Percentiles rank a stretch among this genome's conserved stretches.
Conservation (phyloP, 1,140 invertebrate species). For the Orchestia grillus region DNA sequence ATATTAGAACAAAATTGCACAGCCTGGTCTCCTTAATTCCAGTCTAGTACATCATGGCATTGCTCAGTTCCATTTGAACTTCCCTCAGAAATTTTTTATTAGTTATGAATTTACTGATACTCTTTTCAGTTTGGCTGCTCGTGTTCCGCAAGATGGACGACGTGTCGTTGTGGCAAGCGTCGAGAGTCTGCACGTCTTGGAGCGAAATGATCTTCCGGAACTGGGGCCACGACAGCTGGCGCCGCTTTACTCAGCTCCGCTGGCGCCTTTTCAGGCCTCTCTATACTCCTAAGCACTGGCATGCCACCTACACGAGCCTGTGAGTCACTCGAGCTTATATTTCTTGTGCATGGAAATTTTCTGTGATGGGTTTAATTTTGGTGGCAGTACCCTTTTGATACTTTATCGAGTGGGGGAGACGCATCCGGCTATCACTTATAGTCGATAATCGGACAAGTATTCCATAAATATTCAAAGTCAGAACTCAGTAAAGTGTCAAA, state of each 20-base stretch:
- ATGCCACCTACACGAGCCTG: conserved; percentile 78
- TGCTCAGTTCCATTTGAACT: too few relatives aligned
- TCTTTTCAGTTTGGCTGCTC: conserved; percentile 81
- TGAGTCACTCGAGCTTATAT: conserved; percentile 58
- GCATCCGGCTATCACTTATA: conserved; percentile 65
- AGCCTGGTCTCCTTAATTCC: too few relatives aligned
- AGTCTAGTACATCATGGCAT: too few relatives aligned
- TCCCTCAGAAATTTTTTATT: background rate
- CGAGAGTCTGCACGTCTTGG: conserved; percentile 89
- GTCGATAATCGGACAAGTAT: too few relatives aligned
- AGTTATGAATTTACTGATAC: conserved; percentile 65
- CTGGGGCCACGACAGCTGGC: conserved; percentile 83
- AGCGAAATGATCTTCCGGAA: conserved; percentile 82
- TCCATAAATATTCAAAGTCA: too few relatives aligned
- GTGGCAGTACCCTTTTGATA: too few relatives aligned
- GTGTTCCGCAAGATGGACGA: conserved; percentile 93
- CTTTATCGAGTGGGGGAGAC: background rate
- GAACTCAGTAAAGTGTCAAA: too few relatives aligned
- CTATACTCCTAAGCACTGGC: conserved; percentile 81
- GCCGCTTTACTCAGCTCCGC: conserved; percentile 79
- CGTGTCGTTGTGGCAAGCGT: conserved; percentile 87
- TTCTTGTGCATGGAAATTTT: too few relatives aligned
- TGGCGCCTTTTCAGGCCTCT: conserved; percentile 89
- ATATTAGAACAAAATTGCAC: too few relatives aligned
- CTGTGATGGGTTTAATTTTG: too few relatives aligned